These are phyloP conservation scores for Hydrozoanthus tunicans DNA, from an alignment of 64 coral and sea anemone species.

Conservation along the genomic window DNA sequence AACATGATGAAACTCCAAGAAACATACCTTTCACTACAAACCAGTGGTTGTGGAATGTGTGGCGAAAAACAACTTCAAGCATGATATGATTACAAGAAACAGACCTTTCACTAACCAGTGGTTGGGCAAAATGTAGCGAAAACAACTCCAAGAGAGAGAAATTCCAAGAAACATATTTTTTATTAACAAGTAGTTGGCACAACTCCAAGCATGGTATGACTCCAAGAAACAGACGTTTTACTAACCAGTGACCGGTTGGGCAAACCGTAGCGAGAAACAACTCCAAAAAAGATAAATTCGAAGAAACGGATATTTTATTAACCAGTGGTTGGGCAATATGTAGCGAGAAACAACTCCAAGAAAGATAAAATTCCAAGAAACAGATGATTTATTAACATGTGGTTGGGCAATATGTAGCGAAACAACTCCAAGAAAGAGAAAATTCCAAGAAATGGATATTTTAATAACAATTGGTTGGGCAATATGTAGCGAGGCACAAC, in stretches of 20 bases:
- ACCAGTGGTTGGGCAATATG: constrained; percentile 75
- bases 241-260: constrained; percentile 70
- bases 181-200: too few relatives aligned
- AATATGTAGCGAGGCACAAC: constrained; percentile 60
- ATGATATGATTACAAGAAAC: constrained; percentile 76
- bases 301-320: background rate
- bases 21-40: background rate
- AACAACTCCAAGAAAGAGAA: too few relatives aligned
- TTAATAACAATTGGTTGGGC: constrained; percentile 63
- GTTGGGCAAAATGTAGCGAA: constrained; percentile 62
- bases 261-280: constrained; percentile 58
- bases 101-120: constrained; percentile 44
- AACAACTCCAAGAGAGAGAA: constrained; percentile 64
- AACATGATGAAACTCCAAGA: constrained; percentile 82
- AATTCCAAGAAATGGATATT: too few relatives aligned
- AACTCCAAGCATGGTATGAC: too few relatives aligned
- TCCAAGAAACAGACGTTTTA: too few relatives aligned
- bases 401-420: constrained; percentile 38
- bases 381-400: too few relatives aligned
- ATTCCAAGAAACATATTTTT: constrained; percentile 54
- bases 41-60: constrained; percentile 69
- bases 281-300: constrained; percentile 72
- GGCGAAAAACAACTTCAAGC: constrained; percentile 59
- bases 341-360: constrained; percentile 61
- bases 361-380: constrained; percentile 81